phyloP scores from a whole-genome alignment of 2,797 vertebrate genomes.

The Phrynocephalus forsythii region DNA sequence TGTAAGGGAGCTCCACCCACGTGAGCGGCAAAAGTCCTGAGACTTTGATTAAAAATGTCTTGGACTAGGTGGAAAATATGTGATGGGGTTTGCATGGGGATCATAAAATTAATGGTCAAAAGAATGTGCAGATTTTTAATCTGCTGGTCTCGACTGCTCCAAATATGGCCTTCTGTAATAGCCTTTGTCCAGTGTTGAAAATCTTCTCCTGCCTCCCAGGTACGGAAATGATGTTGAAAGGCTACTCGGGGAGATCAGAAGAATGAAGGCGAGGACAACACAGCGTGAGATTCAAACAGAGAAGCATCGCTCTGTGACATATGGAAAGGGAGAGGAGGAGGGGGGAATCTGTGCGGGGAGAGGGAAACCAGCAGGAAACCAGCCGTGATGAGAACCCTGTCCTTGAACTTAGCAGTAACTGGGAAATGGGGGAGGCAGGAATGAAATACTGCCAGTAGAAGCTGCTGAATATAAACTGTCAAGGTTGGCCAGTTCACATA shows the following conservation, averaged over 20 bases:
- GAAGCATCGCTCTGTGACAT: background rate
- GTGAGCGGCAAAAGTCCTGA: too few relatives aligned
- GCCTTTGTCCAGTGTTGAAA: background rate
- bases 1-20: too few relatives aligned
- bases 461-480: background rate
- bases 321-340: background rate
- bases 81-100: too few relatives aligned
- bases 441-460: background rate
- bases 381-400: background rate
- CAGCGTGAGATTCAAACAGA: background rate
- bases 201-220: too few relatives aligned
- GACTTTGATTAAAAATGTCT: too few relatives aligned
- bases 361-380: background rate
- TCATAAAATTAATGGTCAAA: too few relatives aligned
- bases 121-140: background rate
- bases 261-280: background rate
- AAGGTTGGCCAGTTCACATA: background rate
- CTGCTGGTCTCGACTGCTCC: background rate
- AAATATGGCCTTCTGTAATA: background rate
- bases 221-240: background rate
- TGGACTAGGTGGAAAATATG: too few relatives aligned
- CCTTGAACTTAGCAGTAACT: conserved; percentile 3
- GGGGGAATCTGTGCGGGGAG: background rate
- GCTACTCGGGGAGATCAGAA: background rate
- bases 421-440: background rate